phyloP scores from a whole-genome alignment of 92 coral and sea anemone genomes.

The Ricordea florida region DNA sequence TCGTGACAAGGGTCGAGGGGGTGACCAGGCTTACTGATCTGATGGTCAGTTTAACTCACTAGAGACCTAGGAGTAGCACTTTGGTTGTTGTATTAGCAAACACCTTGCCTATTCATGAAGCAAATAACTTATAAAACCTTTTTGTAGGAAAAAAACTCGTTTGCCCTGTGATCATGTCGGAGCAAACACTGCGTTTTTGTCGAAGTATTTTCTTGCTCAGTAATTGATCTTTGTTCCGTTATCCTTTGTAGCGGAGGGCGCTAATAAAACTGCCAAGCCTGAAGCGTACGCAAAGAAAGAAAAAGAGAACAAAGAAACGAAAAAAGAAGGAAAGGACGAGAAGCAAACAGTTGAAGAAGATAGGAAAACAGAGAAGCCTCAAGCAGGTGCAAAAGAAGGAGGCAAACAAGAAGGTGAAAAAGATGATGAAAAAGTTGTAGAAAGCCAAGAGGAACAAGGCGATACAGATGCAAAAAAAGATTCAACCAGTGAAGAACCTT shows the following conservation, averaged over 20 bases:
- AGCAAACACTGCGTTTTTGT: too few species aligned
- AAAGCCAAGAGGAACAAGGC: conserved; percentile 8
- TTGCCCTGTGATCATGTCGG: too few species aligned
- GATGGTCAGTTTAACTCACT: too few species aligned
- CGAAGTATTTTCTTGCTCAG: not conserved
- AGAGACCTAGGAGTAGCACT: too few species aligned
- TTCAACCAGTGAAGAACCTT: conserved; percentile 44
- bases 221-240: not conserved
- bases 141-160: too few species aligned
- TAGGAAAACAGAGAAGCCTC: conserved; percentile 30
- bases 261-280: conserved; percentile 56
- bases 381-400: not conserved
- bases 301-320: conserved; percentile 33
- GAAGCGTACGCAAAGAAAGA: conserved; percentile 44
- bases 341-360: conserved; percentile 21
- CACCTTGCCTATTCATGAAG: too few species aligned
- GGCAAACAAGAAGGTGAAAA: not conserved
- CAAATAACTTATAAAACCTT: too few species aligned
- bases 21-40: too few species aligned
- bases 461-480: conserved; percentile 13
- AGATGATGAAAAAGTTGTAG: conserved; percentile 11
- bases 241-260: not conserved
- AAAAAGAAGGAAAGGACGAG: conserved; percentile 22
- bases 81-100: too few species aligned
- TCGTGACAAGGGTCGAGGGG: too few species aligned